Evolutionary conservation across 2,888 invertebrate species (phyloP), one percentile per base, ranked within the genome.

Genomic region (Criorhina ranunculi): DNA sequence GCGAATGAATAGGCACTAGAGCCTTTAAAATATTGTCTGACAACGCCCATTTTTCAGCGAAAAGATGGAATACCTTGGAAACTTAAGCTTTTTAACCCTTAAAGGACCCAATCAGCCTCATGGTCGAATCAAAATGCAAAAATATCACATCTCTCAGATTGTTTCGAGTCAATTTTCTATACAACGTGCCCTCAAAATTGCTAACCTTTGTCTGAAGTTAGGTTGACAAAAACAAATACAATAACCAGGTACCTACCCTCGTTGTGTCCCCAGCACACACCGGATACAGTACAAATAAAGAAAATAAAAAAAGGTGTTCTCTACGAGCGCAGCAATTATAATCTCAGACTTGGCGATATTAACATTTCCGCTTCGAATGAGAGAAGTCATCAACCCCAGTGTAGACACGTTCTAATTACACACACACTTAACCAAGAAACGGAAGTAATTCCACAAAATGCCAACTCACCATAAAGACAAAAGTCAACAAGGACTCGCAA

Each of bases 311-410:
- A 78, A 78, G 69, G 77, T 81, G 77, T 81, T 81, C 37, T 5
- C 51, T 5, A 51, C 51, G 29, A 51, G 42, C 42, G 17, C 57
- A 53, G 82, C 66, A 82, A 78, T 78, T 82, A 82, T 49, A 78
- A 82, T 82, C 82, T 72, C 78, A 82, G 64, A 72, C 72, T 64
- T 46, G 46, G 72, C 46, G 33, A 78, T 62, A 78, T 82, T 72
- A 66, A 78, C 67, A 78, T 78, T 82, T 78, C 78, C 82, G 72
- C 55, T 72, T 17, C 24, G 19, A 73, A 46, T 12, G 44, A 55
- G 44, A 60, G 15, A 67, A 78, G 82, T 82, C 82, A 67, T 83
- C 55, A 73, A 79, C 79, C 73, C 72, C 49, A 17, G 53, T n/a
- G n/a, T 19, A 62, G 55, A 57, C 64, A 31, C 57, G 35, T 67